Conservation (phyloP, 2,888 invertebrate species). For the Tipula unca region DNA sequence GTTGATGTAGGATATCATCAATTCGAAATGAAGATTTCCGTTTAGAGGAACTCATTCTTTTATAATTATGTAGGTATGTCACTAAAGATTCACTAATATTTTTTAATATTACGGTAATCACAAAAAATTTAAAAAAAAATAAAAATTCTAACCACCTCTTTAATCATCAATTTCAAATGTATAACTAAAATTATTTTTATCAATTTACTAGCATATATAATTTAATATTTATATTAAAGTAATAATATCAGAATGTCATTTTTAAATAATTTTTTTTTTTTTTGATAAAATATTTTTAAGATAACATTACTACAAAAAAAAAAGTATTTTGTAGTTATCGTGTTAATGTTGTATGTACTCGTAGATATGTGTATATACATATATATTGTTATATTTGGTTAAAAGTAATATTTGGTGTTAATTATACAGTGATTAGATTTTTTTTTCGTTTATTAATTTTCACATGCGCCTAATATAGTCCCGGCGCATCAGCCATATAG, state of each 20-base stretch:
- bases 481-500: background rate
- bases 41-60: conserved; percentile 22
- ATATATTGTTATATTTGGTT: background rate
- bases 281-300: conserved; percentile 15
- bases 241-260: conserved; percentile 9
- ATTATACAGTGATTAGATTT: background rate
- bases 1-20: conserved; percentile 22
- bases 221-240: conserved; percentile 8
- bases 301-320: background rate
- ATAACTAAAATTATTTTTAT: conserved; percentile 16
- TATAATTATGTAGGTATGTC: background rate
- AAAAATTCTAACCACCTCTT: background rate
- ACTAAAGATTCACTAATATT: background rate
- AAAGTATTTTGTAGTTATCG: background rate
- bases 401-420: background rate
- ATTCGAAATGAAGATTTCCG: conserved; percentile 22
- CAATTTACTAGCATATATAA: conserved; percentile 18
- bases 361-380: background rate
- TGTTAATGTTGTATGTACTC: background rate
- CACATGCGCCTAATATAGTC: background rate
- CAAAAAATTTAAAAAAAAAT: background rate
- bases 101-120: background rate
- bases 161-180: conserved; percentile 15
- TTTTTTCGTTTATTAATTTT: background rate
- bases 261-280: background rate